These are phyloP conservation scores for Drepanosiphum platanoidis DNA, from an alignment of 2,888 invertebrate species.

Conservation along the genomic window DNA sequence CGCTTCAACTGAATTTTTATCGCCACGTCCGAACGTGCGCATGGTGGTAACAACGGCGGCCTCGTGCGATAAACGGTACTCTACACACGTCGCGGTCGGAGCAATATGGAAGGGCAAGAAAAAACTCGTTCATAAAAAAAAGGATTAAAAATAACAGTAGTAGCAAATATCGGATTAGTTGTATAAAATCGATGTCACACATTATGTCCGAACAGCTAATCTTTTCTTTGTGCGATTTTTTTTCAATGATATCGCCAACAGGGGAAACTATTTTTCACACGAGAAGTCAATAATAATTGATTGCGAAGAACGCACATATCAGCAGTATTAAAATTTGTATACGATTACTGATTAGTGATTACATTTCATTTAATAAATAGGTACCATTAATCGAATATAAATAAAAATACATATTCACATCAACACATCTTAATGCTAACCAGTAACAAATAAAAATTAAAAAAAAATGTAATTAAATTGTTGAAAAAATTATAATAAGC, in stretches of 20 bases:
- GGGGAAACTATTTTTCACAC: background rate
- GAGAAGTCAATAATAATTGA: background rate
- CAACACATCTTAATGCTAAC: background rate
- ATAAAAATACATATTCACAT: background rate
- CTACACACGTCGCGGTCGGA: background rate
- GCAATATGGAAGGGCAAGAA: background rate
- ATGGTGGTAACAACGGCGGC: background rate
- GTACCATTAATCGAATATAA: background rate
- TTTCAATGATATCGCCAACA: background rate
- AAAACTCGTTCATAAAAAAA: background rate
- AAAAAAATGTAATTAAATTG: too few relatives aligned
- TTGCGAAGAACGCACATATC: background rate
- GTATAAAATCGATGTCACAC: background rate
- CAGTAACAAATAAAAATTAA: too few relatives aligned
- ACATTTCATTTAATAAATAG: background rate
- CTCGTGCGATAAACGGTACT: slow-evolving; percentile 18
- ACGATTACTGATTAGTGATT: background rate
- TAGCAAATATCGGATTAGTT: background rate
- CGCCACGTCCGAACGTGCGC: background rate
- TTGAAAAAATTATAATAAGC: too few relatives aligned
- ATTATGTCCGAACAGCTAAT: background rate
- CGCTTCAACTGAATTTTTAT: slow-evolving; percentile 22
- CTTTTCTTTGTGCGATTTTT: slow-evolving; percentile 1
- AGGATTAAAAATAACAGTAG: background rate
- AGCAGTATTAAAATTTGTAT: background rate